Base-by-base conservation (phyloP, 2,113 vertebrate genomes). In the Indicator maculatus region DNA sequence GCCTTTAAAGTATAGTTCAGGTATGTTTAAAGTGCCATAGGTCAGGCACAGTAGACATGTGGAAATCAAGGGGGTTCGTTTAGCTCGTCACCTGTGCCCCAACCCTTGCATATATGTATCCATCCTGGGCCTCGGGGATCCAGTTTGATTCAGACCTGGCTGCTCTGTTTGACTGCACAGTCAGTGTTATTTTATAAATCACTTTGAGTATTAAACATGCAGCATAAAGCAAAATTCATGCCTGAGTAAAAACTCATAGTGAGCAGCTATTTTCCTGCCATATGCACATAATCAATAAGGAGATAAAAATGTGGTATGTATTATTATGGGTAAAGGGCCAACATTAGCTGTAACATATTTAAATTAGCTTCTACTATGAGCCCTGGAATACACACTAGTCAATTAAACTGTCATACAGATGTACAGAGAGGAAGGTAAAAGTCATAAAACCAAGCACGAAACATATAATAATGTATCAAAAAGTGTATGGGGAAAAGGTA, bases 381-480 rank as follows among this genome's bases (percentile, higher is more conserved):
- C 87, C 79, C 73, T 87, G 95, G 93, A 96, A 96, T 90, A 96
- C 96, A 95, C 83, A 90, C 82, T 86, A 95, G 96, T 96, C 96
- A 95, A 96, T 97, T 97, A 97, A 96, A 81, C 96, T 97, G 96
- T 96, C 97, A 96, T 31, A 90, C 81, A 80, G 82, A 95, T 64
- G 93, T 94, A 96, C 93, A 93, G 56, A 87, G 82, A 79, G 86
- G 89, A 95, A 96, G 86, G 96, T 81, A 96, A 64, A 94, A 97
- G 96, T 96, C 96, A 50, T 97, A 97, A 97, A 96, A 90, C 73
- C 96, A 91, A 93, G 82, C 93, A 86, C 92, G 86, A 94, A 97
- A 89, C 94, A 92, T 93, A 96, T 96, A 97, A 97, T 95, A 96
- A 97, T 97, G 88, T 95, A 96, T 97, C 94, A 96, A 96, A 96